These are phyloP conservation scores for Ophioninae sp. DNA, from an alignment of 2,888 invertebrate genomes.

Conservation along the genomic window DNA sequence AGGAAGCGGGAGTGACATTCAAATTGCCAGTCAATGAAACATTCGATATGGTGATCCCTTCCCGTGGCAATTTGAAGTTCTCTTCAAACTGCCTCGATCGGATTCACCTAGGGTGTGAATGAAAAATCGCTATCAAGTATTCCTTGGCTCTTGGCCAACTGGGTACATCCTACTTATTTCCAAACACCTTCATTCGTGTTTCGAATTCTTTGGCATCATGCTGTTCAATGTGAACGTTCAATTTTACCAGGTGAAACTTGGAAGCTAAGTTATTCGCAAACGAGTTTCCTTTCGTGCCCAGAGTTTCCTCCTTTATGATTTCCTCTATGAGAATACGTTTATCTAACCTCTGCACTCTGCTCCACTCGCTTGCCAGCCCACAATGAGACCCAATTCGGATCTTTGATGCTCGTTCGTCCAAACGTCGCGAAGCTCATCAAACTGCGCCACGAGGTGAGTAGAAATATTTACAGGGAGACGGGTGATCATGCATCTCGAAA, in stretches of 20 bases:
- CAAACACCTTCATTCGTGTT: not conserved
- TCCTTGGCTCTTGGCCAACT: not conserved
- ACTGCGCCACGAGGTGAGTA: conserved; percentile 46
- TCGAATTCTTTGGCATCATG: not conserved
- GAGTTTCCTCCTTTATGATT: too few relatives aligned
- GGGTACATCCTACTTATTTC: not conserved
- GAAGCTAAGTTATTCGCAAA: too few relatives aligned
- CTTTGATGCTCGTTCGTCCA: conserved; percentile 37
- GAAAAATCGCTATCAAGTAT: not conserved
- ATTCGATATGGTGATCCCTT: too few relatives aligned
- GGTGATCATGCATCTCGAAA: conserved; percentile 49
- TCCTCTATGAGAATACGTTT: too few relatives aligned
- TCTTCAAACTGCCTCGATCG: too few relatives aligned
- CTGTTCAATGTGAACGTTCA: too few relatives aligned
- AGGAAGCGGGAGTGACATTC: too few relatives aligned
- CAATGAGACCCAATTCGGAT: conserved; percentile 9
- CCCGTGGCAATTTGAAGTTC: too few relatives aligned
- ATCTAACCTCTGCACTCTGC: not conserved
- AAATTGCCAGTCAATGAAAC: too few relatives aligned
- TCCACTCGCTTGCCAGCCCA: not conserved
- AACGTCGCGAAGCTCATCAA: conserved; percentile 37
- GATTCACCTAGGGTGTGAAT: too few relatives aligned
- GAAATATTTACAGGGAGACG: conserved; percentile 44
- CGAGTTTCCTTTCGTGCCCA: too few relatives aligned
- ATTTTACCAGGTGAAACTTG: not conserved